phyloP scores from a whole-genome alignment of 2,888 invertebrate genomes.

The Scaptomyza flava region DNA sequence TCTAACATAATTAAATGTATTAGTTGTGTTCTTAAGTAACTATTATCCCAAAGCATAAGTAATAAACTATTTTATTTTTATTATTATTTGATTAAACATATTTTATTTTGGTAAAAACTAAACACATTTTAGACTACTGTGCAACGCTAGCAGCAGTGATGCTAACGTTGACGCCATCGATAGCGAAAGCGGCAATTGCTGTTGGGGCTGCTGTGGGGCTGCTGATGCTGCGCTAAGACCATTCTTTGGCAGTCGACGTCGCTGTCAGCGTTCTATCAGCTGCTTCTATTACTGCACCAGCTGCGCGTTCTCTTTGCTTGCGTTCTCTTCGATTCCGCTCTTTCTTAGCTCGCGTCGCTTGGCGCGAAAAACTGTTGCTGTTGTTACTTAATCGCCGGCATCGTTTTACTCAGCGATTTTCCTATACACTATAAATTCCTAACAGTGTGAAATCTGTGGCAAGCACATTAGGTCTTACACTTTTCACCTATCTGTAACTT shows the following conservation, averaged over 20 bases:
- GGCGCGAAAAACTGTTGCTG: conserved; percentile 78
- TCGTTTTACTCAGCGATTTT: conserved; percentile 45
- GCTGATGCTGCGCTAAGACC: conserved; percentile 63
- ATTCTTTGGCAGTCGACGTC: conserved; percentile 65
- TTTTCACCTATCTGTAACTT: too few species aligned
- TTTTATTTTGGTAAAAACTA: neutral
- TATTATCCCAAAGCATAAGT: neutral
- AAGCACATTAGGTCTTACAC: conserved; percentile 4
- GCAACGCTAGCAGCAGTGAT: conserved; percentile 33
- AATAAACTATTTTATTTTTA: neutral
- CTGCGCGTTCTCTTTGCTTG: conserved; percentile 53
- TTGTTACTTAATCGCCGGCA: conserved; percentile 77
- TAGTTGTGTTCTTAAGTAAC: neutral
- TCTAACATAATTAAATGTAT: neutral
- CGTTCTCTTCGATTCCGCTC: conserved; percentile 35
- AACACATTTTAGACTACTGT: conserved; percentile 23
- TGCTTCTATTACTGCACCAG: conserved; percentile 62
- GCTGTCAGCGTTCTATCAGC: conserved; percentile 32
- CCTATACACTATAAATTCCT: conserved; percentile 30
- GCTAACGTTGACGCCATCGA: conserved; percentile 37
- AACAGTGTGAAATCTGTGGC: conserved; percentile 7
- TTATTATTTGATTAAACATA: neutral
- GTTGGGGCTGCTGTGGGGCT: conserved; percentile 48
- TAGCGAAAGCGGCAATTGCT: conserved; percentile 51
- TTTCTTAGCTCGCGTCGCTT: conserved; percentile 43